Base-by-base conservation (phyloP, 2,888 invertebrate genomes). In the Drosophila mettleri region DNA sequence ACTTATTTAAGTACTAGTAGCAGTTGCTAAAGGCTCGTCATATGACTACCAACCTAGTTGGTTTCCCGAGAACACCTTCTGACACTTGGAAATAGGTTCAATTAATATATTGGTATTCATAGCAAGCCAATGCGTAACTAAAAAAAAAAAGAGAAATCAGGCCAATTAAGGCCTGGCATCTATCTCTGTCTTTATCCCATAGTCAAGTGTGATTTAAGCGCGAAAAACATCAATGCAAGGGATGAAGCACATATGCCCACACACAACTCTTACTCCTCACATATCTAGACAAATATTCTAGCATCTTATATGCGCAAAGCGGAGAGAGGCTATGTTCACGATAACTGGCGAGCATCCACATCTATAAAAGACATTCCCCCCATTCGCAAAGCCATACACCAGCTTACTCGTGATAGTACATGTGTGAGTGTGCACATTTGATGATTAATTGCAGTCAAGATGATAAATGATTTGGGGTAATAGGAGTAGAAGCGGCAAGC, bases 401-500 rank as follows among this genome's bases (percentile, higher is more conserved):
- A 16, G n/a, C 20, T 38, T 43, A 57, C 22, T 24, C 45, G 45
- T n/a, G 58, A 39, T 36, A 57, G 78, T 64, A 60, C 68, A 36
- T 64, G 65, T 68, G 67, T 64, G 61, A 68, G 67, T 49, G 64
- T 68, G 58, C 74, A 78, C 75, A 73, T 86, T 80, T 81, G 85
- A 90, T 90, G 91, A 90, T 90, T 90, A 90, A 90, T 90, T 90
- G 87, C 86, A 86, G 87, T 72, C 85, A 86, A 85, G 84, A 86
- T 90, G 91, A 90, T 90, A 89, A 90, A 90, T 90, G 89, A 83
- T 83, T 80, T 79, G 78, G 86, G 79, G 85, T 83, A 86, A 86
- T 78, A 83, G 83, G 67, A 82, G 83, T 78, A 84, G 78, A 67
- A 71, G 63, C 69, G 68, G 74, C 81, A 66, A 67, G 68, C 62